These are phyloP conservation scores for Bryconaethiops microstoma DNA, from an alignment of 2,797 vertebrate genomes.

Conservation along the genomic window DNA sequence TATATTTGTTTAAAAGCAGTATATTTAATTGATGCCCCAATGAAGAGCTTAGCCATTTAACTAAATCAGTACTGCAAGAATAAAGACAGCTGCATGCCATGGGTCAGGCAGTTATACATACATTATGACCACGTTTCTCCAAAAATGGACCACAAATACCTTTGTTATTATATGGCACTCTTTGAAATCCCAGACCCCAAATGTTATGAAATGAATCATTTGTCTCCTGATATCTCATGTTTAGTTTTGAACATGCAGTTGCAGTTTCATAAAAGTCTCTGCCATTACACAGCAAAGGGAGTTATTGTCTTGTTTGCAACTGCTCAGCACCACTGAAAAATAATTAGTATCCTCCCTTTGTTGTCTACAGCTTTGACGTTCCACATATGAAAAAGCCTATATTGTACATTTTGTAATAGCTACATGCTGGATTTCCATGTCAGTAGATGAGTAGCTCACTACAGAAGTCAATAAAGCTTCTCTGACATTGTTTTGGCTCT, in stretches of 20 bases:
- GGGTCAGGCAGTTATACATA: background rate
- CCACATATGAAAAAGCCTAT: constrained; percentile 31
- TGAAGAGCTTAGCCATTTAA: background rate
- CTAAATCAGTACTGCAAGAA: background rate
- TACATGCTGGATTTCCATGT: constrained; percentile 49
- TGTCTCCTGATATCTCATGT: background rate
- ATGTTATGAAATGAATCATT: background rate
- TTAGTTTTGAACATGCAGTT: background rate
- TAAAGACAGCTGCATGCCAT: background rate
- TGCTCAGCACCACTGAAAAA: constrained; percentile 8
- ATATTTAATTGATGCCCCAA: background rate
- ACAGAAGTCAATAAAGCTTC: constrained; percentile 46
- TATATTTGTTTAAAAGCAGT: background rate
- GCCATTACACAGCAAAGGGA: background rate
- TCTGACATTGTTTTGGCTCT: constrained; percentile 44
- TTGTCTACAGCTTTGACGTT: constrained; percentile 46
- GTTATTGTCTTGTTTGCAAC: constrained; percentile 1
- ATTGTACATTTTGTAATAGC: constrained; percentile 37
- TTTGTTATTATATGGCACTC: background rate
- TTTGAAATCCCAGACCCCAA: background rate
- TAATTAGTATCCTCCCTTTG: constrained; percentile 34
- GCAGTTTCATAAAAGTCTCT: background rate
- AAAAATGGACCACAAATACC: constrained; percentile 9
- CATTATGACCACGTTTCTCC: background rate
- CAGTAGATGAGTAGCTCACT: constrained; percentile 39